Base-by-base conservation (phyloP, 2,113 vertebrate species). In the Salvator merianae region DNA sequence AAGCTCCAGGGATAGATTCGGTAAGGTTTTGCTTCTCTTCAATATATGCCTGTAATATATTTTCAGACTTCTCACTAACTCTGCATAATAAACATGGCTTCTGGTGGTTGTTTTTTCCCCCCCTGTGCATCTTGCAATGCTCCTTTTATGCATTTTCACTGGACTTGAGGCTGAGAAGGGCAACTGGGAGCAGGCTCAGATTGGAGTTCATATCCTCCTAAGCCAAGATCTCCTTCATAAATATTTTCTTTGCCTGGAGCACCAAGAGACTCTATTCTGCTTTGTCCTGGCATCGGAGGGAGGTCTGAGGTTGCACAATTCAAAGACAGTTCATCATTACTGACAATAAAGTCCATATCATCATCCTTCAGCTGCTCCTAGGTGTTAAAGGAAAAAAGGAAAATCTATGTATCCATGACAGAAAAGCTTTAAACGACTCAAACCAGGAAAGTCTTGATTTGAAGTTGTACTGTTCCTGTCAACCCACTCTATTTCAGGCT, bases 141-240 rank as follows among this genome's bases (percentile, higher is more conserved):
- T 74, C 70, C 38, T 79, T n/a, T 77, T 89, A 36, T 55, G 82
- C 9, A 7, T 10, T 62, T 63, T n/a, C 0, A 1, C 14, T 72
- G 24, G n/a, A 79, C 32, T 63, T 90, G 74, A 65, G 55, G 85
- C 65, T 22, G 63, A 0, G 53, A 86, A 93, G 30, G 82, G 92
- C 32, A 83, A 70, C 68, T 91, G 88, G 50, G 86, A 13, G 74
- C 30, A 34, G 88, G 81, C 79, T 95, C 92, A 43, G 95, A 83
- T 38, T 94, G 93, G 77, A 96, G 94, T 76, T 91, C 90, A 69
- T 93, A 95, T 20, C 91, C 83, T 78, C 95, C 96, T 62, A 97
- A 88, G 75, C 95, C 96, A 1, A 97, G 94, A 50, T 96, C 96
- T 87, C 95, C 96, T 90, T 96, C 96, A 0, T 92, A 79, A 85